Conservation (phyloP, 2,888 invertebrate species). For the Diaphora mendica region DNA sequence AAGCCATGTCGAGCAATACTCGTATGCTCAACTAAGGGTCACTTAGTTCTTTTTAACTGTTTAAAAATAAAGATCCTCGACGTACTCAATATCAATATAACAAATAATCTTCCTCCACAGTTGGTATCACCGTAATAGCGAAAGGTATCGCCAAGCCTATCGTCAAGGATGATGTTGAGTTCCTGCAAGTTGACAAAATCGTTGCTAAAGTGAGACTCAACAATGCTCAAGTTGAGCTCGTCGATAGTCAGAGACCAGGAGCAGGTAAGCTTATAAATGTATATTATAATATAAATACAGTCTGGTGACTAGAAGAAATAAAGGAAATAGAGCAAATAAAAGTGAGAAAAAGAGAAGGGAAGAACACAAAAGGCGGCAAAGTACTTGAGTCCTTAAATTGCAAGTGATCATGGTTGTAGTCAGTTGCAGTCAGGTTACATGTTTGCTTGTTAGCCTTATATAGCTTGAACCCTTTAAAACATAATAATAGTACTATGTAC, state of each 20-base stretch:
- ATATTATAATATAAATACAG: background rate
- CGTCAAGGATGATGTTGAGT: conserved; percentile 86
- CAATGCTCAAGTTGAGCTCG: conserved; percentile 87
- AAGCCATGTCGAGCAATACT: no score
- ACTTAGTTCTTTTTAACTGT: no score
- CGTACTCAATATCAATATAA: background rate
- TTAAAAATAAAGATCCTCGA: no score
- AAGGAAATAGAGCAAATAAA: background rate
- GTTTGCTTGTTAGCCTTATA: background rate
- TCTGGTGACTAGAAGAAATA: background rate
- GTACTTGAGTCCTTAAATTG: no score
- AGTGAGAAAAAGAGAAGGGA: background rate
- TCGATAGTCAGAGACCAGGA: conserved; percentile 84
- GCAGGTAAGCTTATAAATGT: conserved; percentile 75
- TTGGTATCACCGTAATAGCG: conserved; percentile 86
- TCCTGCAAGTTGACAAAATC: conserved; percentile 87
- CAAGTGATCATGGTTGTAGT: background rate
- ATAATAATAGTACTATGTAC: background rate
- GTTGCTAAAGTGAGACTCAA: conserved; percentile 87
- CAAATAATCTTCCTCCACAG: conserved; percentile 64
- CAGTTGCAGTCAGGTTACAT: no score
- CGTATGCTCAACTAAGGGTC: no score
- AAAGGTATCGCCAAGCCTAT: conserved; percentile 87
- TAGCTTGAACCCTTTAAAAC: background rate
- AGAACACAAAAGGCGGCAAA: no score